phyloP scores from a whole-genome alignment of 2,113 vertebrate genomes.

The Loxodonta africana region DNA sequence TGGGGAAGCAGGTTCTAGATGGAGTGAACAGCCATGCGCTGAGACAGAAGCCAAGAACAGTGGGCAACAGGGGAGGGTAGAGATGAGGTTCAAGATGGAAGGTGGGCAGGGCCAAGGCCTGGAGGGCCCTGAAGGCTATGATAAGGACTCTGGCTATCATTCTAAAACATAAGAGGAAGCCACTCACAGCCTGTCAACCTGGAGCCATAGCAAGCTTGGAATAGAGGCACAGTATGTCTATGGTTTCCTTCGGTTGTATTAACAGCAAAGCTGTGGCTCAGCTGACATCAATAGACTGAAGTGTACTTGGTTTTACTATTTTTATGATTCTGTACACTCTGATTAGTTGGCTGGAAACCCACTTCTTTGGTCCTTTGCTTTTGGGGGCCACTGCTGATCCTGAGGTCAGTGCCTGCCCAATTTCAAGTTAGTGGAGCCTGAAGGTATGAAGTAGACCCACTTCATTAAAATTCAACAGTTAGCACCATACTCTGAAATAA shows the following conservation, averaged over 20 bases:
- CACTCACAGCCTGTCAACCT: too few species aligned
- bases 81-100: neutral
- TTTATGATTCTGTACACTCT: neutral
- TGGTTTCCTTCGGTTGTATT: too few species aligned
- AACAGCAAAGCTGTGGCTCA: too few species aligned
- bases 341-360: neutral
- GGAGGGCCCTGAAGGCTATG: neutral
- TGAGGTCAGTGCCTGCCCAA: neutral
- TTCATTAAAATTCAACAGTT: neutral
- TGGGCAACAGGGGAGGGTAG: rapidly evolving
- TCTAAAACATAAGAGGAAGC: too few species aligned
- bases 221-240: too few species aligned
- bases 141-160: too few species aligned
- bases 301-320: neutral
- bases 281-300: too few species aligned
- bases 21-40: neutral
- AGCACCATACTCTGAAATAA: constrained; percentile 16
- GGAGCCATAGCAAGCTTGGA: too few species aligned
- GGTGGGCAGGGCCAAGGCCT: neutral
- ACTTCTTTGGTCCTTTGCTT: neutral
- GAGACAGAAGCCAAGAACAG: neutral
- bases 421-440: neutral
- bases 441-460: neutral
- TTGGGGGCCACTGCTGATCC: neutral
- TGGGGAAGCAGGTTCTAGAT: neutral